Evolutionary conservation across 1,140 invertebrate genomes (phyloP), one percentile per base, ranked within the genome.

Genomic region (Centruroides vittatus): DNA sequence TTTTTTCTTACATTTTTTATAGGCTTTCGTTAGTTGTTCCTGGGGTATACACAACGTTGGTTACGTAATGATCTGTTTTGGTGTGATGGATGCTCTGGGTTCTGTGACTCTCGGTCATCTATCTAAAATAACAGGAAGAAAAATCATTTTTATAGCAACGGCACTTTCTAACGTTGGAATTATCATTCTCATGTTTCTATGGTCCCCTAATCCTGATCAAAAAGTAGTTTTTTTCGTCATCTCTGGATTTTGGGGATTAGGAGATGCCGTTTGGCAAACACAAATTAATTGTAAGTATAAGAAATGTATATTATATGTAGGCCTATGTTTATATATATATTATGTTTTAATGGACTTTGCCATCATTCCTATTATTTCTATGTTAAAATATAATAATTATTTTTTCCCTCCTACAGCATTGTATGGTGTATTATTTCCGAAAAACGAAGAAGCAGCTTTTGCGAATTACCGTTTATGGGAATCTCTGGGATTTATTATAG

Each of bases 191-290:
- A 78, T 90, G 60, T 79, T 91, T 5, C 79, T 91, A 61, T 97
- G 93, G 93, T 83, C 80, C 59, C 90, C 93, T 0, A 83, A 86
- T 71, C 86, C 88, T 1, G 81, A 84, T 10, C 84, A 84, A 47
- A 82, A 85, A 0, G 78, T 84, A 12, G 77, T 91, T 3, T 96
- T 96, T 78, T 97, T 89, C 74, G 82, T 89, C 12, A 84, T 97
- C 55, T 89, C 90, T 4, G 91, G 89, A 0, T 76, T 95, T 0
- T 98, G 93, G 93, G 94, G 94, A 34, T 84, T 95, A n/a, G 89
- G 89, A 6, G 94, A 97, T 72, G 91, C 92, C 3, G 89, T 97
- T 0, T 98, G 93, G 93, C 93, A 97, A 72, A 97, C 94, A 0
- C 93, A 97, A 78, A 87, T 97, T 55, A 97, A 97, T 71, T 89